Percentiles rank a stretch among this genome's conserved stretches.
phyloP scores from a whole-genome alignment of 2,113 vertebrate species.

The Petrocephalus zakoni region DNA sequence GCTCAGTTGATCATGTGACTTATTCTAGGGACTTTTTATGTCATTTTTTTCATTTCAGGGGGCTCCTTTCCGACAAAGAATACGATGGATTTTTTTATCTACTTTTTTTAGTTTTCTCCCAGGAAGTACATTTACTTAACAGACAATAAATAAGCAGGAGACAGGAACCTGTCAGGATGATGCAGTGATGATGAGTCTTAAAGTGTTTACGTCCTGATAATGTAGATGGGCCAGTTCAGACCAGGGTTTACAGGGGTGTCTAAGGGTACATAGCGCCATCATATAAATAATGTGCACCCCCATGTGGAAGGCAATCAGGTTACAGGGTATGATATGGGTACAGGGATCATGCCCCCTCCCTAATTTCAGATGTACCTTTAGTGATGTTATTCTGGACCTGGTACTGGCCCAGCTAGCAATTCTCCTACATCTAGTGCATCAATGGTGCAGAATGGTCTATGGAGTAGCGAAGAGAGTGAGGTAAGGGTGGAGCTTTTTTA shows the following conservation, averaged over 20 bases:
- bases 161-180: not conserved
- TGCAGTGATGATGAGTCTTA: not conserved
- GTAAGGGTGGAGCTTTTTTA: not conserved
- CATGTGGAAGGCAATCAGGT: not conserved
- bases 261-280: not conserved
- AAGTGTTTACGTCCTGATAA: not conserved
- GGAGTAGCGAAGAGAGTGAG: not conserved
- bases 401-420: conserved; percentile 24
- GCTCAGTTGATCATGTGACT: not conserved
- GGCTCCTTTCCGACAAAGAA: not conserved
- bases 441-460: not conserved
- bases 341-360: not conserved
- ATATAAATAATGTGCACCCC: not conserved
- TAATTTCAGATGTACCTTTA: not conserved
- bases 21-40: not conserved
- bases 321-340: not conserved
- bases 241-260: not conserved
- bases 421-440: not conserved
- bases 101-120: not conserved
- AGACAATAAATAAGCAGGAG: not conserved
- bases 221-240: not conserved
- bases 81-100: not conserved
- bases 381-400: not conserved
- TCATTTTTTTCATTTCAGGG: not conserved
- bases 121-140: not conserved